These are phyloP conservation scores for Thamnophis sirtalis DNA, from an alignment of 2,113 vertebrate species.

Conservation along the genomic window DNA sequence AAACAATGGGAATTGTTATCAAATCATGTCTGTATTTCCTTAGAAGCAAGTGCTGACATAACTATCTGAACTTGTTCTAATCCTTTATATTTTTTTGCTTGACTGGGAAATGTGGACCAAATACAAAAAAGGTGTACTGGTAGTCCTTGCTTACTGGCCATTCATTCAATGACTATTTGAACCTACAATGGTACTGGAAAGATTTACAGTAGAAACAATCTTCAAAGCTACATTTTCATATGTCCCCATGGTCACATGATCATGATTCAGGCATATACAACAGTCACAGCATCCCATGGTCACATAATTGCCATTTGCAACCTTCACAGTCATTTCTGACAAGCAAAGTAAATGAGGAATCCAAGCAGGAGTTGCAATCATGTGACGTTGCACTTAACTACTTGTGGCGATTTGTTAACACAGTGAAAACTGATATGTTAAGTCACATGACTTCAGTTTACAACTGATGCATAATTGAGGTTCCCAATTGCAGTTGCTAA, in stretches of 20 bases:
- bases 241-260: not conserved
- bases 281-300: not conserved
- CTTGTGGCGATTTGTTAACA: not conserved
- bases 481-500: not conserved
- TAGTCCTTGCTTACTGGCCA: not conserved
- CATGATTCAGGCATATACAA: not conserved
- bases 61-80: not conserved
- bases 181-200: not conserved
- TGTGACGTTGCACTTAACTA: not conserved
- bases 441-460: not conserved
- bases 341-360: not conserved
- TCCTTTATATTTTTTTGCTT: not conserved
- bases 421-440: not conserved
- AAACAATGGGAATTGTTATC: not conserved
- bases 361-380: not conserved
- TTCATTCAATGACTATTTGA: not conserved
- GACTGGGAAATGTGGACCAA: not conserved
- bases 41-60: not conserved
- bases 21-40: not conserved
- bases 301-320: not conserved
- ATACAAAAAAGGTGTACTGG: not conserved
- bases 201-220: not conserved
- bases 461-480: not conserved
- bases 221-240: not conserved
- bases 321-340: not conserved